Base-by-base conservation (phyloP, 2,888 invertebrate species). In the Nomada hirtipes region DNA sequence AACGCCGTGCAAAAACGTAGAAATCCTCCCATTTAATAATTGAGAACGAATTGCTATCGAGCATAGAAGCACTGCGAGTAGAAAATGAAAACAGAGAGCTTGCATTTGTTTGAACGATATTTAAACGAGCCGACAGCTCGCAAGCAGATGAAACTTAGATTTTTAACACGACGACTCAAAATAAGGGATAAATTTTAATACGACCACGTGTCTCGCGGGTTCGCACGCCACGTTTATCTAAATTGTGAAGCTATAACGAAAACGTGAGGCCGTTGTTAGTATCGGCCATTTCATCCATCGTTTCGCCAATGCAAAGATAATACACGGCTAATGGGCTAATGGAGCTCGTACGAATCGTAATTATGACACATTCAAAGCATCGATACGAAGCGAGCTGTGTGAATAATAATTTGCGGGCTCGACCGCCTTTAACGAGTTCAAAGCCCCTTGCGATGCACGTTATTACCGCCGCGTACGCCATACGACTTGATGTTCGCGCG, bases 111-210 rank as follows among this genome's bases (percentile, higher is more conserved):
- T 69, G 76, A 79, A 53, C 73, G 80, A 65, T 63, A 74, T 86
- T 84, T 78, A 78, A 85, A 81, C 69, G 80, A 74, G 44, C 68
- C 76, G 88, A 86, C 88, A 78, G 85, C 69, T 88, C 86, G 88
- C 88, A 83, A 86, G 85, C 82, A 83, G 79, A 84, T 84, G 82
- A 81, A 78, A 73, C 79, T 47, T 71, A 78, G 84, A 88, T 88
- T 88, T 88, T 86, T 86, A 81, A 88, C 82, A 59, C 84, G 76
- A 71, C 76, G 81, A 74, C 73, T 76, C 82, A 57, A 72, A 87
- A 84, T 70, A 72, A 67, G 65, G 78, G 82, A 82, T 86, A 84
- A 82, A 87, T 85, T 85, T 82, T 86, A 78, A 81, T 79, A 81
- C 76, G 63, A n/a, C 52, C 23, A 42, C 67, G 65, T 20, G 59